Base-by-base conservation (phyloP, 2,797 vertebrate genomes). In the Pristis pectinata region DNA sequence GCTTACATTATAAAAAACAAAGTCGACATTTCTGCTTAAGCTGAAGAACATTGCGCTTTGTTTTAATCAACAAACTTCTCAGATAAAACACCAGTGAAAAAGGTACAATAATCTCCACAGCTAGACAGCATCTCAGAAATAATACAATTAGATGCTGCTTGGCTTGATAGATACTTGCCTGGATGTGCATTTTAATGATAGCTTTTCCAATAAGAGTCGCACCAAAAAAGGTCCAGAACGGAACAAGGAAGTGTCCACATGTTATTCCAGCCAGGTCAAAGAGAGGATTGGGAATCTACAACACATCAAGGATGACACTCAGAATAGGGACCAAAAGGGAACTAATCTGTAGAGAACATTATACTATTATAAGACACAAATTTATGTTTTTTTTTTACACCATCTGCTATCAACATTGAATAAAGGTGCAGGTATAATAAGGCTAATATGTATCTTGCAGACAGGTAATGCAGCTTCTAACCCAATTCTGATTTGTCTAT, bases 191-290 rank as follows among this genome's bases (percentile, higher is more conserved):
- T 97, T 99, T 99, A 96, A 99, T 97, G 95, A 99, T 97, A 79
- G 99, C 99, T 97, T 99, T 99, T 95, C 99, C 99, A 95, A 99
- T 99, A 34, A 99, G 96, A 49, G 99, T 99, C n/a, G 99, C 99
- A 94, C 99, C 99, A 95, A 99, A 99, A 97, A 99, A 99, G 59
- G 99, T 99, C 99, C 99, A 99, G 96, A 99, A 99, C 76, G 99
- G 99, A 96, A 99, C 99, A 94, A 99, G 97, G 95, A 99, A 99
- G 96, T 99, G 99, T 19, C 99, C 99, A 93, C 99, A 99, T 61
- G 99, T 99, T 96, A 99, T 99, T 95, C 99, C 99, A 70, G 99
- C 99, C 96, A 99, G 97, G 97, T 99, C 99, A 95, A 99, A 99
- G 15, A 99, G 97, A 44, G 99, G 99, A 96, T 99, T 99, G 94